Evolutionary conservation across 1,140 invertebrate species (phyloP), one percentile per base, ranked within the genome.

Genomic region (Heterodera schachtii): DNA sequence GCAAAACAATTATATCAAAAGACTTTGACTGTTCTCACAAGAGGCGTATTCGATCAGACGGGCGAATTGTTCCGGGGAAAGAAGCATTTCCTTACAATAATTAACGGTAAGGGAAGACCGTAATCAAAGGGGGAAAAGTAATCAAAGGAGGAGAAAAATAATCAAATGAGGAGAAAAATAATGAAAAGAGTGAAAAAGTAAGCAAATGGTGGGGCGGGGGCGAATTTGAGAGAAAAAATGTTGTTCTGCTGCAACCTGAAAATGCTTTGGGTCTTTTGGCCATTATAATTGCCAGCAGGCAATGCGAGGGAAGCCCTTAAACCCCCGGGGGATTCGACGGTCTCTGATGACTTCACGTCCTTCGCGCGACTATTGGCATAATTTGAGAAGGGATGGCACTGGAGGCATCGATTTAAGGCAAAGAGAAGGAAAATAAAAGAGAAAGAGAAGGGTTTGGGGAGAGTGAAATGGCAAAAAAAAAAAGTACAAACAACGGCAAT

Each of bases 11-110:
- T 52, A 49, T 47, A 6, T 81, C 57, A 78, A 43, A 46, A 83
- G 80, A n/a, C 11, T 43, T 11, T 79, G 80, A n/a, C 44, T 64
- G 73, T 78, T 87, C 89, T 89, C 87, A 88, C 87, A 88, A 57
- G 87, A 86, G 6, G 87, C 89, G 86, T 90, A 88, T 79, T 88
- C 87, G 70, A 83, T 90, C 13, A 88, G 81, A 9, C 89, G 79
- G 44, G 88, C 84, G 78, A 88, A 88, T 79, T 88, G 87, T 82
- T 88, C 87, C 19, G 87, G 87, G 60, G 88, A 90, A 44, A 88
- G 82, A 3, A 88, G 78, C 87, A 88, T 88, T 76, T 78, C 57
- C 19, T 64, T 31, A 31, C 31, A 31, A 31, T 31, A 31, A 31
- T 31, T 31, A 31, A 31, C 31, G 31, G 31, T 31, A 31, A 31